Evolutionary conservation across 2,797 vertebrate genomes (phyloP).

Genomic region (Hippoglossus hippoglossus): DNA sequence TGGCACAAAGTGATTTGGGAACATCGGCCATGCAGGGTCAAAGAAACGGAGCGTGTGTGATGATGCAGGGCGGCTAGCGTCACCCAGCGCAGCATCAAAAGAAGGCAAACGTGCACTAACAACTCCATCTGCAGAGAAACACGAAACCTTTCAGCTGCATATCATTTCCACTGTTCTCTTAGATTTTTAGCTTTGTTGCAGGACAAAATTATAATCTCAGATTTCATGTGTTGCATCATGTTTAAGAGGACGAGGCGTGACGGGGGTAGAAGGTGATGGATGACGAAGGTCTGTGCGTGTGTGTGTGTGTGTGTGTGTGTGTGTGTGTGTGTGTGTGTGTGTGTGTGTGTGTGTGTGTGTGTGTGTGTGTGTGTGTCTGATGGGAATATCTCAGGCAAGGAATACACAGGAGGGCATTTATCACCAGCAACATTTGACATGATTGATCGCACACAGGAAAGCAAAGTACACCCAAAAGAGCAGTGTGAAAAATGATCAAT

Average conservation of each 20-base stretch:
- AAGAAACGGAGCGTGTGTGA: slow-evolving; percentile 1
- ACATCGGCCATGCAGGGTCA: slow-evolving; percentile 20
- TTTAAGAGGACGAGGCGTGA: not conserved
- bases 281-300: not conserved
- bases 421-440: slow-evolving; percentile 61
- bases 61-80: slow-evolving; percentile 3
- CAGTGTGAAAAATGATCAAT: slow-evolving; percentile 51
- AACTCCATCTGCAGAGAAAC: slow-evolving; percentile 2
- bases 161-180: not conserved
- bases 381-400: slow-evolving; percentile 32
- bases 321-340: slow-evolving; percentile 1
- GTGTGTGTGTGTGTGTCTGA: slow-evolving; percentile 6
- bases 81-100: slow-evolving; percentile 1
- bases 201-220: slow-evolving; percentile 17
- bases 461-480: slow-evolving; percentile 59
- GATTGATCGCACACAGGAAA: slow-evolving; percentile 54
- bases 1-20: slow-evolving; percentile 30
- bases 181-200: not conserved
- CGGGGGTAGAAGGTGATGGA: slow-evolving; percentile 45
- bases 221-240: slow-evolving; percentile 4
- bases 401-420: slow-evolving; percentile 51
- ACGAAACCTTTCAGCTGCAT: not conserved
- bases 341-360: not conserved
- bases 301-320: not conserved
- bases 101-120: slow-evolving; percentile 3